Evolutionary conservation across 2,888 invertebrate genomes (phyloP).

Genomic region (Leptothorax acervorum): DNA sequence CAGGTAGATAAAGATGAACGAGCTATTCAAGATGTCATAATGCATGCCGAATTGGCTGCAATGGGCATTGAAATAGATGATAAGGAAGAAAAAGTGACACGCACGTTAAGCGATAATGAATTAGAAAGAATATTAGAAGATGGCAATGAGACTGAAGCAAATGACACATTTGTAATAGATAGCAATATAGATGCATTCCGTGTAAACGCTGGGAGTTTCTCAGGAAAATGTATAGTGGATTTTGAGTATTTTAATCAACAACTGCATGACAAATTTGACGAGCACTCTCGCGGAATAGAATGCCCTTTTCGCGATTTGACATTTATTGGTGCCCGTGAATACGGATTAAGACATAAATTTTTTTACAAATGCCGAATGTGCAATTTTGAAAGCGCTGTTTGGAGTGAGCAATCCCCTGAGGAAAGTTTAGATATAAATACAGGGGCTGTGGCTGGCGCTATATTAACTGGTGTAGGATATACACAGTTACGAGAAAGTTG

Average conservation of each 20-base stretch:
- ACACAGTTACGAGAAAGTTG: background rate
- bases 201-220: background rate
- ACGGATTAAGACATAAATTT: background rate
- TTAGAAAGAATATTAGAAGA: background rate
- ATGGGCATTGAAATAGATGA: too few species aligned
- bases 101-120: background rate
- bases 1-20: too few species aligned
- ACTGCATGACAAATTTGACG: background rate
- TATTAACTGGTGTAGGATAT: background rate
- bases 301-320: background rate
- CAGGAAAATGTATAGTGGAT: background rate
- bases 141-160: background rate
- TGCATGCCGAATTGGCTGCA: too few species aligned
- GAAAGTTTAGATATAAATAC: background rate
- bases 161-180: background rate
- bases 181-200: background rate
- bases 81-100: background rate
- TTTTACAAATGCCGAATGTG: conserved; percentile 7
- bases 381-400: background rate
- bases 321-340: background rate
- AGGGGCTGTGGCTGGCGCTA: background rate
- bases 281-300: background rate
- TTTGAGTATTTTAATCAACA: background rate
- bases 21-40: too few species aligned
- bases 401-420: background rate